Evolutionary conservation across 2,888 invertebrate genomes (phyloP), one percentile per base, ranked within the genome.

Genomic region (Phaonia tiefii): DNA sequence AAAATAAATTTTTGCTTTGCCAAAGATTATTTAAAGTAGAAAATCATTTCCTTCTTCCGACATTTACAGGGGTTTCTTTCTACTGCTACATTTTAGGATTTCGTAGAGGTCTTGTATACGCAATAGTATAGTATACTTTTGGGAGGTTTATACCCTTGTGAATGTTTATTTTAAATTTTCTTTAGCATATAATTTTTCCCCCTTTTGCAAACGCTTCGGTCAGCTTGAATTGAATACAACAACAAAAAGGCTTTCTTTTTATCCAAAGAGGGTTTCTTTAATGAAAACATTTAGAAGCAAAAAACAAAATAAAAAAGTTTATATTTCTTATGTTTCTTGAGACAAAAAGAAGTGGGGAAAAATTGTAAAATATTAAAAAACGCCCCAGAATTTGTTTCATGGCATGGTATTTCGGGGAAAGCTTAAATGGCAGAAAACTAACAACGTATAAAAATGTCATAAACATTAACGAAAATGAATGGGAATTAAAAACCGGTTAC

Each of bases 1-100:
- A 20, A 42, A 25, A 42, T 46, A 44, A 4, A 25, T 65, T 25
- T 65, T 22, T 26, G 65, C 44, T 42, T 25, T 65, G 13, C 44
- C 44, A 15, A 25, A 65, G 46, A 65, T 65, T 65, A 65, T n/a
- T 65, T 65, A 65, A 65, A 44, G 44, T 46, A 44, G 44, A 65
- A 65, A 65, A 46, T 65, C 26, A 65, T 46, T 63, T 44, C 26
- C n/a, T 46, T 31, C 31, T 31, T n/a, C n/a, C n/a, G n/a, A n/a
- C n/a, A n/a, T n/a, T n/a, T n/a, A n/a, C n/a, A n/a, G n/a, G n/a
- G n/a, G n/a, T n/a, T n/a, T n/a, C n/a, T n/a, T n/a, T n/a, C n/a
- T n/a, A n/a, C n/a, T n/a, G n/a, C n/a, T n/a, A n/a, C n/a, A n/a
- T n/a, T n/a, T n/a, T n/a, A n/a, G n/a, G n/a, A n/a, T n/a, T n/a